These are phyloP conservation scores for Gymnarchus niloticus DNA, from an alignment of 2,113 vertebrate species.

Conservation along the genomic window DNA sequence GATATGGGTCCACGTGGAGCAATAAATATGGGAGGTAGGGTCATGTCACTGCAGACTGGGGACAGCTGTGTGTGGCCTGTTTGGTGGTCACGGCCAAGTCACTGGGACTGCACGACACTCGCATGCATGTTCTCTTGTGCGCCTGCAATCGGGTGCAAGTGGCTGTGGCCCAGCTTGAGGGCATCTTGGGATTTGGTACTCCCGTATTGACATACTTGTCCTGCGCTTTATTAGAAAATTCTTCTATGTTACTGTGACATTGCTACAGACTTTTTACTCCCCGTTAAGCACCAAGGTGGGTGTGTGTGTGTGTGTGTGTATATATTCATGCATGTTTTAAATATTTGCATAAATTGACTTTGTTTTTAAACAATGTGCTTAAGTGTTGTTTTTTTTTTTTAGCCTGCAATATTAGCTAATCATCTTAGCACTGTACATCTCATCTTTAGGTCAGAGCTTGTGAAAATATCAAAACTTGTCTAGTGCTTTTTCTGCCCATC, in stretches of 20 bases:
- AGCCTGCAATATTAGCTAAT: background rate
- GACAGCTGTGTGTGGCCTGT: slow-evolving; percentile 50
- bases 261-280: background rate
- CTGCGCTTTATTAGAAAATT: background rate
- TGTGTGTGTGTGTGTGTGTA: background rate
- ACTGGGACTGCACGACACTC: slow-evolving; percentile 64
- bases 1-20: slow-evolving; percentile 97
- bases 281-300: background rate
- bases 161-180: background rate
- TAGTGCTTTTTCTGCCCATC: background rate
- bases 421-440: background rate
- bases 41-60: slow-evolving; percentile 48
- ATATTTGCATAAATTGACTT: no score
- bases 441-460: background rate
- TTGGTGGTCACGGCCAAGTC: slow-evolving; percentile 44
- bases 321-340: background rate
- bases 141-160: background rate
- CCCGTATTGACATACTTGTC: background rate
- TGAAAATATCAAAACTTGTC: background rate
- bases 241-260: background rate
- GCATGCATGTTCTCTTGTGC: background rate
- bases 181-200: background rate
- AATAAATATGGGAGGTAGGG: slow-evolving; percentile 98
- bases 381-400: no score
- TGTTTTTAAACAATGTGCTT: no score